These are phyloP conservation scores for Chlorodrepanis virens DNA, from an alignment of 2,113 vertebrate genomes.

Conservation along the genomic window DNA sequence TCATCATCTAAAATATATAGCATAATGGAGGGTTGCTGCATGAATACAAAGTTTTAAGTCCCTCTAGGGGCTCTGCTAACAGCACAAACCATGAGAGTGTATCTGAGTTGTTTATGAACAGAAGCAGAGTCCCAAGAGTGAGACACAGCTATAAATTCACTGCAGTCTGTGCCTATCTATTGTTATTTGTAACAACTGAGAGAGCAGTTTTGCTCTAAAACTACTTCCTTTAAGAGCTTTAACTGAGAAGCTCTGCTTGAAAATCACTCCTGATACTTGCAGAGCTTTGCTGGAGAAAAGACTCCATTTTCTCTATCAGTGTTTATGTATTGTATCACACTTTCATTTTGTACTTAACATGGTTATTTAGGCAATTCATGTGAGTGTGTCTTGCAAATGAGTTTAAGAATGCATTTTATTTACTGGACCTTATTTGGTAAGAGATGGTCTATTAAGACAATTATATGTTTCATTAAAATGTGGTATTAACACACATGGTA, in stretches of 20 bases:
- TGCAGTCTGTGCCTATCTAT: constrained; percentile 53
- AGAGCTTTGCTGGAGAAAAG: constrained; percentile 3
- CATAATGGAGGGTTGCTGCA: constrained; percentile 51
- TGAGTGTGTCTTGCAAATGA: not conserved
- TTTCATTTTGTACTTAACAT: not conserved
- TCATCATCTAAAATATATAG: constrained; percentile 62
- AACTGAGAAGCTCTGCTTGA: constrained; percentile 29
- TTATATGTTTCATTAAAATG: not conserved
- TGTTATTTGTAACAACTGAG: constrained; percentile 58
- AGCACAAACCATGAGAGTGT: constrained; percentile 46
- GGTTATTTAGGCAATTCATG: not conserved
- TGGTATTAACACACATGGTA: not conserved
- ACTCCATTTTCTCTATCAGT: constrained; percentile 10
- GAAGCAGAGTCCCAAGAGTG: constrained; percentile 51
- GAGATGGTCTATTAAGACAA: not conserved
- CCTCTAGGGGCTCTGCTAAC: constrained; percentile 44
- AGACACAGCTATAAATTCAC: constrained; percentile 48
- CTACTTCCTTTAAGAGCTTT: constrained; percentile 19
- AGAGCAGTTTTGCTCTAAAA: constrained; percentile 36
- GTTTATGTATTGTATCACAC: not conserved
- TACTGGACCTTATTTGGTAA: not conserved
- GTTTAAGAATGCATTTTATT: not conserved
- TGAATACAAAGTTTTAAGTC: constrained; percentile 51
- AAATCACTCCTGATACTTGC: not conserved
- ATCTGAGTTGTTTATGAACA: constrained; percentile 66